Conservation (phyloP, 23 tunicate species). For the Clavelina lepadiformis region DNA sequence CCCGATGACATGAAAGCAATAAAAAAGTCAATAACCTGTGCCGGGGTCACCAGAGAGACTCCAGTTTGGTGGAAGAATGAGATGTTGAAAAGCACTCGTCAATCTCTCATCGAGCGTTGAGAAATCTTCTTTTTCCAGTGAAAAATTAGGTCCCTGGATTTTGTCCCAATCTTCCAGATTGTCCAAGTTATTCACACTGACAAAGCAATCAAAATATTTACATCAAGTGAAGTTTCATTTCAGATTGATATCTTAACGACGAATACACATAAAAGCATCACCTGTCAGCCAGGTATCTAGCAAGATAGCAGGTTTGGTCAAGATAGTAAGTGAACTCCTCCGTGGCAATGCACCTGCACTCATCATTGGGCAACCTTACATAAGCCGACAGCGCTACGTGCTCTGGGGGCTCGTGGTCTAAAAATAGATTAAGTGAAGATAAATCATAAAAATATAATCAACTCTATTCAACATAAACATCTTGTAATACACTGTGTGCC, state of each 20-base stretch:
- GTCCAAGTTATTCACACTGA: conserved; percentile 71
- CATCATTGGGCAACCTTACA: conserved; percentile 22
- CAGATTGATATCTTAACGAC: background rate
- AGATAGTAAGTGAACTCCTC: conserved; percentile 72
- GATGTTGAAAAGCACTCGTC: conserved; percentile 94
- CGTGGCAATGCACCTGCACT: conserved; percentile 40
- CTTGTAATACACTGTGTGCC: too few species aligned
- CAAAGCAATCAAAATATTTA: background rate
- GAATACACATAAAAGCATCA: background rate
- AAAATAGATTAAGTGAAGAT: too few species aligned
- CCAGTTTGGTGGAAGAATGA: conserved; percentile 95
- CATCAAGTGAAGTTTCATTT: background rate
- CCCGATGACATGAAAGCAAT: too few species aligned
- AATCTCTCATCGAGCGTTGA: conserved; percentile 84
- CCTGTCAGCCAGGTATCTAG: conserved; percentile 94
- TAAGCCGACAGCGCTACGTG: conserved; percentile 49
- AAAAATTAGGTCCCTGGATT: conserved; percentile 76
- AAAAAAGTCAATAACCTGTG: conserved; percentile 18
- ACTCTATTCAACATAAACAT: too few species aligned
- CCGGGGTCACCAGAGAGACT: conserved; percentile 72
- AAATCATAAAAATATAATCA: too few species aligned
- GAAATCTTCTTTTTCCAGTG: conserved; percentile 90
- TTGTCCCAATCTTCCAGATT: conserved; percentile 95
- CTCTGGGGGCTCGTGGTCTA: conserved; percentile 97
- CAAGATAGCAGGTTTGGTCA: conserved; percentile 89